Conservation (phyloP, 2,888 invertebrate genomes). For the Oscheius myriophilus region DNA sequence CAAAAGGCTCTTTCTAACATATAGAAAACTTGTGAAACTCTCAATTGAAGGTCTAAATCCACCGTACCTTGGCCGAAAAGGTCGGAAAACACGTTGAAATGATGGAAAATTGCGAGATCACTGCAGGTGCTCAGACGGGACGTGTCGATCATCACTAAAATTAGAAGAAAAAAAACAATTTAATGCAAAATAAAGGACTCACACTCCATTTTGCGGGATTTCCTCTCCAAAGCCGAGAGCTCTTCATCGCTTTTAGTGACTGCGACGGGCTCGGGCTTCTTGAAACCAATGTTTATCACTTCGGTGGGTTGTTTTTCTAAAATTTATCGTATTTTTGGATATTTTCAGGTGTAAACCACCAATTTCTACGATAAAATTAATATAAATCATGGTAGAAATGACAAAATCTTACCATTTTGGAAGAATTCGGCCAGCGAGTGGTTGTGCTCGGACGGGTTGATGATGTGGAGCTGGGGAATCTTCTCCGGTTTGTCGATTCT, state of each 20-base stretch:
- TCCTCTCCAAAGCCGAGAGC: conserved; percentile 45
- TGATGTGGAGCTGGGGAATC: conserved; percentile 63
- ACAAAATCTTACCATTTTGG: conserved; percentile 47
- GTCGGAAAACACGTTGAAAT: conserved; percentile 50
- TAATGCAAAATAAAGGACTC: conserved; percentile 9
- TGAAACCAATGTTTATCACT: conserved; percentile 64
- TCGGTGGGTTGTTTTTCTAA: conserved; percentile 16
- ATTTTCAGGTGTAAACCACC: too few relatives aligned
- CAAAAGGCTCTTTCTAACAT: too few relatives aligned
- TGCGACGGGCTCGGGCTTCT: conserved; percentile 29
- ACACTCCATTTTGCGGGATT: conserved; percentile 50
- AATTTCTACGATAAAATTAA: neutral
- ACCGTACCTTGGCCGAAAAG: conserved; percentile 44
- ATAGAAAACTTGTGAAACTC: too few relatives aligned
- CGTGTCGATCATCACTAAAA: conserved; percentile 58
- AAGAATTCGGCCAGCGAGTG: conserved; percentile 54
- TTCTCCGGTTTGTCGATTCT: conserved; percentile 68
- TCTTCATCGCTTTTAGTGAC: conserved; percentile 34
- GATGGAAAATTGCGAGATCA: conserved; percentile 49
- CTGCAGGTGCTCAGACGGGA: conserved; percentile 10
- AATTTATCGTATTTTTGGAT: neutral
- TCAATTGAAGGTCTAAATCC: neutral
- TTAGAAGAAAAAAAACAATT: neutral
- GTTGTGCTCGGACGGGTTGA: conserved; percentile 62
- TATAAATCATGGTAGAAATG: neutral